Evolutionary conservation across 2,888 invertebrate species (phyloP).

Genomic region (Phaonia tiefii): DNA sequence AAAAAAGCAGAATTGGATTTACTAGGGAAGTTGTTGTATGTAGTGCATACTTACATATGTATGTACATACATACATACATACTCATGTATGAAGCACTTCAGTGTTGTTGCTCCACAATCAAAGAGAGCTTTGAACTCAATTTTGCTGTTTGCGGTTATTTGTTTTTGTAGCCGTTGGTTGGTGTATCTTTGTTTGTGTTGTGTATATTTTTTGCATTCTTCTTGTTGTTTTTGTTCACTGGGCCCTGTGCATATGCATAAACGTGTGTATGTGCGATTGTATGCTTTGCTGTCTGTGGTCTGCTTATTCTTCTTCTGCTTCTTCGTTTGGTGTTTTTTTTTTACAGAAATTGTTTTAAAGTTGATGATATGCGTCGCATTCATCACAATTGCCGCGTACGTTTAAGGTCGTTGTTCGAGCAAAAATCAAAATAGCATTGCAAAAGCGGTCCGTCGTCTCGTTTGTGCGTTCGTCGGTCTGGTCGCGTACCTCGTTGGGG

Average conservation of each 20-base stretch:
- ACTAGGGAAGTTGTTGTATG: conserved; percentile 8
- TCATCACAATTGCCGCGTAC: conserved; percentile 67
- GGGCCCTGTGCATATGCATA: neutral
- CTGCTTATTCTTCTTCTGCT: conserved; percentile 44
- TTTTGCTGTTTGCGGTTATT: conserved; percentile 21
- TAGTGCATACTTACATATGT: too few species aligned
- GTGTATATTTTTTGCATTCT: conserved; percentile 58
- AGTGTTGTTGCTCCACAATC: conserved; percentile 17
- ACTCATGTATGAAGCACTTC: neutral
- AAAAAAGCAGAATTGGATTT: neutral
- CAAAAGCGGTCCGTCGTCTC: neutral
- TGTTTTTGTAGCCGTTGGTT: conserved; percentile 43
- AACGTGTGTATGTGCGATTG: conserved; percentile 1
- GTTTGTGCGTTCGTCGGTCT: neutral
- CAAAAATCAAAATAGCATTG: conserved; percentile 15
- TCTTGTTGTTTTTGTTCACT: conserved; percentile 42
- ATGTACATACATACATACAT: too few species aligned
- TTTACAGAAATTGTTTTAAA: conserved; percentile 56
- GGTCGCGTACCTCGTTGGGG: neutral
- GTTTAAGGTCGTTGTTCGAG: conserved; percentile 66
- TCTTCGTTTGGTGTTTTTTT: conserved; percentile 34
- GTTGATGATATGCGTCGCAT: conserved; percentile 67
- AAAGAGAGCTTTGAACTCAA: conserved; percentile 40
- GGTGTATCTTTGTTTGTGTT: neutral
- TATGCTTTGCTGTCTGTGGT: conserved; percentile 16